Evolutionary conservation across 2,888 invertebrate genomes (phyloP).

Genomic region (Norana najaformis): DNA sequence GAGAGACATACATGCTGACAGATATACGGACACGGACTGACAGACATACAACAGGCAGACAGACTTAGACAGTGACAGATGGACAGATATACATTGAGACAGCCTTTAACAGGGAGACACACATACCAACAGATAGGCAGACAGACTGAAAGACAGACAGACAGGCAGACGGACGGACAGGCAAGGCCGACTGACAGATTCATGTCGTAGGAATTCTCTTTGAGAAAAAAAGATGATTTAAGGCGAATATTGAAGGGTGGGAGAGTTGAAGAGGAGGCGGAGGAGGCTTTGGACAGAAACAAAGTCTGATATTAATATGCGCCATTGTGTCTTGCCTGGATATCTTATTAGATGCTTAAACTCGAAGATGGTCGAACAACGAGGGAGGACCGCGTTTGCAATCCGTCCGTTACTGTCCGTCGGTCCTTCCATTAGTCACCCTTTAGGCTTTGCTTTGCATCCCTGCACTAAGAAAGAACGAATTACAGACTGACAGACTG

Average conservation of each 20-base stretch:
- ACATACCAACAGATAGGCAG: background rate
- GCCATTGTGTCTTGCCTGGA: background rate
- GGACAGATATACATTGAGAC: background rate
- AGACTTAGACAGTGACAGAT: background rate
- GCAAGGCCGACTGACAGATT: background rate
- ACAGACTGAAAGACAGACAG: background rate
- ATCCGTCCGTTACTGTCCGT: background rate
- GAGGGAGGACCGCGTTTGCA: background rate
- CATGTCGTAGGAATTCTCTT: constrained; percentile 13
- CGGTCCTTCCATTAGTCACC: background rate
- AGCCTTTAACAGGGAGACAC: background rate
- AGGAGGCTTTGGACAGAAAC: background rate
- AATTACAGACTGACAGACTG: constrained; percentile 6
- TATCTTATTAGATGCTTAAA: background rate
- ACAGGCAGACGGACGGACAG: no score
- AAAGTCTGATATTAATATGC: constrained; percentile 13
- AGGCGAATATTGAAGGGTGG: background rate
- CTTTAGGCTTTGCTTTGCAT: no score
- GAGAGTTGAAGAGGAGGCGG: background rate
- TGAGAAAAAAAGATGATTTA: background rate
- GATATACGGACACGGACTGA: background rate
- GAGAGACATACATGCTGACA: background rate
- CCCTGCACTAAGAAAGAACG: background rate
- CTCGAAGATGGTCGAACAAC: background rate
- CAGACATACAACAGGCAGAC: background rate